Evolutionary conservation across 1,140 invertebrate genomes (phyloP).

Genomic region (Drosophila paulistorum): DNA sequence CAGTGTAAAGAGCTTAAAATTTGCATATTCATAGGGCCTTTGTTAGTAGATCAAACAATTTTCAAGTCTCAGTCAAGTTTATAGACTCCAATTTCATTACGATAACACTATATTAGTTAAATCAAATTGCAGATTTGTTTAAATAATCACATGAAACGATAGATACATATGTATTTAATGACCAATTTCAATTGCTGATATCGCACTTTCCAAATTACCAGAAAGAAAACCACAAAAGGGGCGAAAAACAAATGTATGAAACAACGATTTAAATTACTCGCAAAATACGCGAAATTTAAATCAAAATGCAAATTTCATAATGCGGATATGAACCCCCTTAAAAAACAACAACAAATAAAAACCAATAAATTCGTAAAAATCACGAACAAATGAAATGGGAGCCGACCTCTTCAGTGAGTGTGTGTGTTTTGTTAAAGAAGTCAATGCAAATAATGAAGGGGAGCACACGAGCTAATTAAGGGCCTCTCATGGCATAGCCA

Average conservation of each 20-base stretch:
- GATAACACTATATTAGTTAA: background rate
- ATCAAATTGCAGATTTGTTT: constrained; percentile 2
- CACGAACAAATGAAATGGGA: constrained; percentile 9
- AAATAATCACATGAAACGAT: background rate
- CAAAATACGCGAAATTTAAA: constrained; percentile 14
- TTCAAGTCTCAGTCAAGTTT: too few relatives aligned
- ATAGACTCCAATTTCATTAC: too few relatives aligned
- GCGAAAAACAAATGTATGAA: background rate
- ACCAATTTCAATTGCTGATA: constrained; percentile 10
- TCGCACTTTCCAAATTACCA: constrained; percentile 5
- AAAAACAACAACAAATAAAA: background rate
- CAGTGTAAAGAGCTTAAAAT: too few relatives aligned
- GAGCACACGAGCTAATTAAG: background rate
- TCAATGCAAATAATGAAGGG: background rate
- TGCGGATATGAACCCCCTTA: constrained; percentile 1
- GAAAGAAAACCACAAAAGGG: background rate
- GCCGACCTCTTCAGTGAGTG: background rate
- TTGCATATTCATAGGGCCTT: too few relatives aligned
- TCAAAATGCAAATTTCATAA: constrained; percentile 14
- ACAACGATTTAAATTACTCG: constrained; percentile 3
- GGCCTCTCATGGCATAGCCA: background rate
- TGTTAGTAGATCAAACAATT: too few relatives aligned
- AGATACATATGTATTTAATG: background rate
- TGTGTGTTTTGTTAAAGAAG: too few relatives aligned
- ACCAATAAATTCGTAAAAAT: constrained; percentile 10